Base-by-base conservation (phyloP, 2,888 invertebrate genomes). In the Leptopterna dolabrata region DNA sequence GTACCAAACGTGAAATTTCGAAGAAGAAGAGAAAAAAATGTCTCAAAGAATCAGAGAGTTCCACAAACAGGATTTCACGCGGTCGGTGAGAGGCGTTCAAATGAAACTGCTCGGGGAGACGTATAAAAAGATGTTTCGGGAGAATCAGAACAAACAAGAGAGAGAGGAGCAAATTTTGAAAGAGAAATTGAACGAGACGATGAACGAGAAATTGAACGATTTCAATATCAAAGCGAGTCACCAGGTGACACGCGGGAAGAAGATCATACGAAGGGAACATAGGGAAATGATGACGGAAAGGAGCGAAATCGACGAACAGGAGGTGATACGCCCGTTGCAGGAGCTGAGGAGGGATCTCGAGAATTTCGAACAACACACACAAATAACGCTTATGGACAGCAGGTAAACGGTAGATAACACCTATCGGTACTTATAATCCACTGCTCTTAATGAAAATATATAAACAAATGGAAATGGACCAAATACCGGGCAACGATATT, bases 21-120 rank as follows among this genome's bases (percentile, higher is more conserved):
- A 16, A 13, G 45, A 41, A 7, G 6, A 81, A 55, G 7, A 63
- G 36, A 63, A 70, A 81, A 83, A 83, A 51, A 85, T 85, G 85
- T 85, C 85, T 27, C 73, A 85, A 36, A 19, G 85, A 27, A 85
- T 85, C 13, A 27, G 85, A 16, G 85, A 85, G 24, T 85, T 85
- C 29, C 71, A 73, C 36, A 85, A 85, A 85, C 85, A 85, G 19
- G 85, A 85, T 24, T 71, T 55, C n/a, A 78, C 27, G 9, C 80
- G 81, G 24, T 81, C 96, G 1, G 96, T 96, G 7, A 94, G 93
- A 91, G 94, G 94, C 76, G 96, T 96, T 88, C 95, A 92, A 89
- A 91, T 91, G 82, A 91, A 92, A 24, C 88, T 93, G n/a, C 91
- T 90, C 87, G 90, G 91, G 0, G 91, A 91, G 19, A 90, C 93